Base-by-base conservation (phyloP, 2,888 invertebrate genomes). In the Therioaphis trifolii region DNA sequence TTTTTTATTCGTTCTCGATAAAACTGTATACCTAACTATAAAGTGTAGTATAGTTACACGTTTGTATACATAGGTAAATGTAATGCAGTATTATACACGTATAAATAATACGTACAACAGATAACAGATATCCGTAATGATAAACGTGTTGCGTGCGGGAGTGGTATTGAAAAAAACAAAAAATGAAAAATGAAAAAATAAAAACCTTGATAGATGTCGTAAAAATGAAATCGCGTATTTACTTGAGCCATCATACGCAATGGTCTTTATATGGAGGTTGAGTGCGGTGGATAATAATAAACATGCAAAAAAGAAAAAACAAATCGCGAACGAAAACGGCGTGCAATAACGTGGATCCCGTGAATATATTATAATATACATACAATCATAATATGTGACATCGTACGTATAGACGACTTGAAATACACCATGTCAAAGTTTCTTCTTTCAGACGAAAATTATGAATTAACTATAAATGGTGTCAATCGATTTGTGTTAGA, bases 131-230 rank as follows among this genome's bases (percentile, higher is more conserved):
- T 7, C 7, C 29, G 9, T 63, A 29, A 35, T 63, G 18, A 63
- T 29, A 18, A 63, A 29, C 63, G 24, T 18, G 18, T 35, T 29
- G 63, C 29, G 18, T 4, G 15, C 29, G 29, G 7, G 9, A 29
- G 18, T 27, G 18, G 29, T 35, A 61, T 15, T 27, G 2, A 21
- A 29, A n/a, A n/a, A 61, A 2, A 15, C 15, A 29, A 4, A 63
- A 58, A 24, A 61, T 12, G 11, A 27, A 24, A 27, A 27, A 63
- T 15, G 14, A 63, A 18, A 58, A 58, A 24, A 58, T 21, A 18
- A 58, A 58, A 24, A 58, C 58, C 58, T 58, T 18, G 63, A 46
- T 24, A 14, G 24, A 43, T 4, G 69, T 69, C 69, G 69, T 69
- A 69, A 69, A 69, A 69, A 18, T 5, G 69, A 43, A 21, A 43